Evolutionary conservation across 35 echinoderm and acorn worm genomes (phyloP), one percentile per base, ranked within the genome.

Genomic region (Stichopus chloronotus): DNA sequence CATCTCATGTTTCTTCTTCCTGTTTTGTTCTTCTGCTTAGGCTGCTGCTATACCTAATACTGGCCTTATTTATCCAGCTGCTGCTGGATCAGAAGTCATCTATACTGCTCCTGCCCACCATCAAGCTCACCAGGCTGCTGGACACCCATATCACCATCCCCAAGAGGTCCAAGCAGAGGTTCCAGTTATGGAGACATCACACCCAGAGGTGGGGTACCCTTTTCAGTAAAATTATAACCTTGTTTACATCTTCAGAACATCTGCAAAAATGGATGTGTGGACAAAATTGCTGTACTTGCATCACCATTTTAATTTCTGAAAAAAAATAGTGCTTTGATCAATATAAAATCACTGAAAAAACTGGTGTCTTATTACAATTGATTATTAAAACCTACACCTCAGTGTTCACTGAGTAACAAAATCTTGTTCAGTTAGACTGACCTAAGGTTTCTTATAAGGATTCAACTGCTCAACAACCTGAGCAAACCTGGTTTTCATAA

Each of bases 111-210:
- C 80, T 14, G 55, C 80, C 80, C 80, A 83, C 55, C 80, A 52
- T 4, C 80, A 83, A 56, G 57, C 86, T 60, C 57, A 69, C 25
- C 86, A 60, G 25, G 12, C 86, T 30, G 57, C 54, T 69, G 61
- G 86, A 9, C 86, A 88, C 57, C 86, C 55, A 30, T 69, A 58
- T 25, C 86, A 88, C 57, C 86, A 88, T 57, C 86, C 86, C 19
- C 25, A 24, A 58, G 86, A 88, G n/a, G 86, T 88, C 8, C 55
- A 52, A 56, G 20, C 86, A 88, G 86, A 88, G 57, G 86, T 88
- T 4, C 86, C 86, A 22, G 86, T 88, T 20, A 88, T 88, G 86
- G 86, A 88, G 57, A 88, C 86, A 56, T 60, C 86, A 58, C 86
- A 88, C 61, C 57, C 86, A 88, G 86, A 88, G 86, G 86, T 88